Base-by-base conservation (phyloP, 2,113 vertebrate genomes). In the Ornithorhynchus anatinus region DNA sequence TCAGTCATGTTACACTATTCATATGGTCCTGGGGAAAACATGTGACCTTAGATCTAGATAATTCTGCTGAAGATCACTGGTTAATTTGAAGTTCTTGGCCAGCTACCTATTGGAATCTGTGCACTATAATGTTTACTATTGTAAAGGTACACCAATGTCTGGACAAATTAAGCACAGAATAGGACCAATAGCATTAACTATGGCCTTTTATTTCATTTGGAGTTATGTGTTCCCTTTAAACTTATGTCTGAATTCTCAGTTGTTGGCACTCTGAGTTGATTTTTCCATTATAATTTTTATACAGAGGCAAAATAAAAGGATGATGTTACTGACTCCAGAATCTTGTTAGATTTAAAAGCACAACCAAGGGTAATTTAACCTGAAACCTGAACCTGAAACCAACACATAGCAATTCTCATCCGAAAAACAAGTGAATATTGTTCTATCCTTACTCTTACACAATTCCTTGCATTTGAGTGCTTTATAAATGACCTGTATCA, bases 81-180 rank as follows among this genome's bases (percentile, higher is more conserved):
- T 69, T 50, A 60, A 68, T 57, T 76, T 68, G 35, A 63, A 72
- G 54, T 59, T 63, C 12, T 53, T 68, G 5, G 47, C 67, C 29
- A 47, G 16, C 40, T 42, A 39, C 5, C 43, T 12, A 31, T 27
- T 39, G 54, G 4, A 38, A 38, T 4, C 5, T 39, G 8, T 5
- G n/a, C 35, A 70, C 16, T 11, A 20, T 27, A 9, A 37, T 58
- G 15, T 61, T 66, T 25, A 38, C 19, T 52, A 23, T 12, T 65
- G 51, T 58, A 9, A 8, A 73, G 25, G 20, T 38, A 50, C 44
- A 23, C 31, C 38, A 25, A 62, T 38, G 53, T 69, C 36, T 9
- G 42, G 5, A 57, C 47, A 8, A 47, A 73, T 56, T 56, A 1
- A 37, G 17, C 3, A 6, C 14, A 10, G 0, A 5, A 60, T 72